Evolutionary conservation across 2,888 invertebrate genomes (phyloP), one percentile per base, ranked within the genome.

Genomic region (Tenthredo scrophulariae): DNA sequence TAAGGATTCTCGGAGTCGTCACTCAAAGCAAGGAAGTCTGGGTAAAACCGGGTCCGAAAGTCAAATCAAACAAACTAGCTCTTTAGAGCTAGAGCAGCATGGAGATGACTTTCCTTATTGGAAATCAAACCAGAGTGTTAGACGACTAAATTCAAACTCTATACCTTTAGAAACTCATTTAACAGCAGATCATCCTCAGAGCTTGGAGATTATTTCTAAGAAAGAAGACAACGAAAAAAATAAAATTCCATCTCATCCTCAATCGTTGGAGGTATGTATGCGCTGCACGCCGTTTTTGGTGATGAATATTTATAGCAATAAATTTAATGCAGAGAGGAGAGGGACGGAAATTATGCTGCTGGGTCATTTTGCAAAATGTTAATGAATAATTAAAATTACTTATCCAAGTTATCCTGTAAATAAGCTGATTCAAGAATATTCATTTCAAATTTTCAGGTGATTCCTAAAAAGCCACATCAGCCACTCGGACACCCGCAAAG

Each of bases 61-160:
- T 90, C 93, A 92, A 85, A 93, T 95, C 85, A 94, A 95, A 88
- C 94, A 94, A 86, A 94, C 94, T 9, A 94, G 95, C 62, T 96
- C 95, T 1, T 91, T 96, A 33, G 96, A 96, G 89, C 92, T 96
- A 84, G 92, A 93, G 84, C 90, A 91, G 77, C 90, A 91, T 79
- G 89, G 88, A 3, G 92, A 92, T 50, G 92, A 92, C 86, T 92
- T 91, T 88, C 89, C 91, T 29, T 93, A 91, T 54, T 93, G 93
- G 93, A 92, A 92, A 54, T 92, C 90, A 1, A 92, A 92, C 88
- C 92, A 92, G 86, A 92, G 91, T 84, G 91, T 92, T 9, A 87
- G 92, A n/a, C 88, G 92, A 84, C 88, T 91, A 15, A 91, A 91
- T 87, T 92, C 92, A 3, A 91, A 90, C 87, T 92, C 92, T 0